Evolutionary conservation across 2,113 vertebrate species (phyloP).

Genomic region (Mesocricetus auratus): DNA sequence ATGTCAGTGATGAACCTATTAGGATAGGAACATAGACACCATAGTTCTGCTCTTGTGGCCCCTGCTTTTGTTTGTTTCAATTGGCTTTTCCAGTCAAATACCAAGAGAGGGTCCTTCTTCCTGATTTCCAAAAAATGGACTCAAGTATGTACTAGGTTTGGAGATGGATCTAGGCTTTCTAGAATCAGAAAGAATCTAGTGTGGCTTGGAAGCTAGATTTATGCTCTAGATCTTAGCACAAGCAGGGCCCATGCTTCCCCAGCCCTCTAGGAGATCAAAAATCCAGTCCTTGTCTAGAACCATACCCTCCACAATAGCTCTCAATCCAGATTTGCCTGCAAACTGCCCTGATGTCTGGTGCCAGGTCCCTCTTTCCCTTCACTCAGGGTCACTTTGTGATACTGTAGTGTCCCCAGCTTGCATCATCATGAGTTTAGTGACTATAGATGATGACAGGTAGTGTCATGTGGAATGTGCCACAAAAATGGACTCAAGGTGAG

Average conservation of each 20-base stretch:
- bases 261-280: neutral
- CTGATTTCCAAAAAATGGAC: neutral
- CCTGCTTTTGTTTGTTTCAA: neutral
- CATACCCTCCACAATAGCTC: neutral
- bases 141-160: neutral
- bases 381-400: neutral
- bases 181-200: accelerated
- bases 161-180: neutral
- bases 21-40: no score
- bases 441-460: neutral
- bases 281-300: neutral
- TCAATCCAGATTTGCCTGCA: neutral
- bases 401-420: neutral
- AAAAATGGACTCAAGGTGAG: no score
- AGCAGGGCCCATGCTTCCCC: no score
- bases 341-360: neutral
- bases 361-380: neutral
- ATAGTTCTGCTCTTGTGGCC: neutral
- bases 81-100: neutral
- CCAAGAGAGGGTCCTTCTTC: neutral
- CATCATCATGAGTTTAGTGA: neutral
- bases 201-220: neutral
- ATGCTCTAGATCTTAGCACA: neutral
- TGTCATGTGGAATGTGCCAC: no score
- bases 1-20: neutral